Evolutionary conservation across 2,888 invertebrate species (phyloP).

Genomic region (Harpalus rubripes): DNA sequence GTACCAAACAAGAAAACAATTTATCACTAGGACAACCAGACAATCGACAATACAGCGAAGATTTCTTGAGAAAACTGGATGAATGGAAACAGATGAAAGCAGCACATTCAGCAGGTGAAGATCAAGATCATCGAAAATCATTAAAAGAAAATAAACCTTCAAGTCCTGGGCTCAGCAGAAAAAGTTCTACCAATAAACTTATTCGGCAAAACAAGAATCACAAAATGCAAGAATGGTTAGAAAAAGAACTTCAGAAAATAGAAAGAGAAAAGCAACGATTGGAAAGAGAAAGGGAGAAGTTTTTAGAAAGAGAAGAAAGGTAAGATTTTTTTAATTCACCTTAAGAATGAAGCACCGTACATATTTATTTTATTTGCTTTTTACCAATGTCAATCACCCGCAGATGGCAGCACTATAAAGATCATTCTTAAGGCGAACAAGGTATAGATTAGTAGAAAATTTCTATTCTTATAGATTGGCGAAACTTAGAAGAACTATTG

Average conservation of each 20-base stretch:
- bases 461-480: conserved; percentile 76
- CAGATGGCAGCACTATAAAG: too few relatives aligned
- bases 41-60: conserved; percentile 86
- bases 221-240: conserved; percentile 78
- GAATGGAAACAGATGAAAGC: conserved; percentile 91
- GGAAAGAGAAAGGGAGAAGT: conserved; percentile 82
- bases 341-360: background rate
- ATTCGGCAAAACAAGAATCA: conserved; percentile 73
- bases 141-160: conserved; percentile 73
- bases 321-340: conserved; percentile 71
- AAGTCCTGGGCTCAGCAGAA: conserved; percentile 75
- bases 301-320: conserved; percentile 83
- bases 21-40: conserved; percentile 77
- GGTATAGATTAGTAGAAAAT: background rate
- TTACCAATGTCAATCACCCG: too few relatives aligned
- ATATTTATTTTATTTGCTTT: background rate
- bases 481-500: conserved; percentile 81
- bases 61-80: conserved; percentile 90
- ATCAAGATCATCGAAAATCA: conserved; percentile 68
- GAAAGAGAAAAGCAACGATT: conserved; percentile 82
- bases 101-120: conserved; percentile 72
- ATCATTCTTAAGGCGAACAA: too few relatives aligned
- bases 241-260: conserved; percentile 81
- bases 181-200: conserved; percentile 72
- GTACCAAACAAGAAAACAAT: conserved; percentile 71